phyloP scores from a whole-genome alignment of 2,888 invertebrate genomes.

The Drosophila tanythrix region DNA sequence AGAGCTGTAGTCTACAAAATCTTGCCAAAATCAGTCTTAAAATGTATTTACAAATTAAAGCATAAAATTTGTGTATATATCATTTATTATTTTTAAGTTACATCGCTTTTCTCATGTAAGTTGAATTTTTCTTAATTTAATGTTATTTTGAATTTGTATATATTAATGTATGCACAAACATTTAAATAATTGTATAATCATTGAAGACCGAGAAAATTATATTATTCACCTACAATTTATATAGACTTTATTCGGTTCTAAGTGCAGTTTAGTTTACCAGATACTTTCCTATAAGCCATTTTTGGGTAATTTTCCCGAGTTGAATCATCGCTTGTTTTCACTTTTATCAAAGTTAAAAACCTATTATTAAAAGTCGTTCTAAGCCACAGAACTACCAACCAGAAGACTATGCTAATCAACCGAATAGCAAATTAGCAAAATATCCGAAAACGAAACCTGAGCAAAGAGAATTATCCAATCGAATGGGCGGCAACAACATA shows the following conservation, averaged over 20 bases:
- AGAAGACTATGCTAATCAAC: constrained; percentile 49
- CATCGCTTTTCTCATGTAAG: background rate
- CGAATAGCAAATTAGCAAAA: constrained; percentile 27
- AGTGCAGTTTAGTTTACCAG: background rate
- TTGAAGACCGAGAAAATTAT: background rate
- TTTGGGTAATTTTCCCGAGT: constrained; percentile 15
- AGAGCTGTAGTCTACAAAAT: background rate
- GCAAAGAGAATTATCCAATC: constrained; percentile 33
- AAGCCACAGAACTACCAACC: constrained; percentile 12
- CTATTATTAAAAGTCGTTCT: constrained; percentile 1
- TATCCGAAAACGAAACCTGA: constrained; percentile 42
- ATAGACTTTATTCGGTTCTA: background rate
- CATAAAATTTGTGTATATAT: background rate
- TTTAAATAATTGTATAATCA: constrained; percentile 7
- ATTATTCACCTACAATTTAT: background rate
- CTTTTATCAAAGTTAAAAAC: constrained; percentile 28
- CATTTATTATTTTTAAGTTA: background rate
- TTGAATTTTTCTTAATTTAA: background rate
- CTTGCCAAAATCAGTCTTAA: background rate
- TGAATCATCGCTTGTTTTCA: constrained; percentile 27
- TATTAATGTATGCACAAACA: constrained; percentile 15
- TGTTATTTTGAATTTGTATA: background rate
- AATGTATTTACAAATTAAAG: background rate
- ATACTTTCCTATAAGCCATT: background rate
- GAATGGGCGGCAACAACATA: constrained; percentile 53